phyloP scores from a whole-genome alignment of 1,140 invertebrate species.

The Acromyrmex charruanus region DNA sequence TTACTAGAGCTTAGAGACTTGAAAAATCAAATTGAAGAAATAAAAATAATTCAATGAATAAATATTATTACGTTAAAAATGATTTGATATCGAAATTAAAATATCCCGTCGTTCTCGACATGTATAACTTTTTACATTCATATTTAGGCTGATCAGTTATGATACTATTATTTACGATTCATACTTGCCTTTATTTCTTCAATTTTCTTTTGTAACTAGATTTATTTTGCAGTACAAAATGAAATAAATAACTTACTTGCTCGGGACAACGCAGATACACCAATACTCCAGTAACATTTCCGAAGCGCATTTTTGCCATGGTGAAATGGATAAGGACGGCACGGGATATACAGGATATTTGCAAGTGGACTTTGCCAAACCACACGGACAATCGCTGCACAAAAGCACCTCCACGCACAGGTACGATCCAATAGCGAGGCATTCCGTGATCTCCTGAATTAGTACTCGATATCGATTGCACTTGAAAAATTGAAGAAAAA shows the following conservation, averaged over 20 bases:
- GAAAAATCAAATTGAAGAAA: conserved; percentile 9
- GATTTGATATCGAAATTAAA: background rate
- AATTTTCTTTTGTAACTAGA: background rate
- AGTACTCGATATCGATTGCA: conserved; percentile 87
- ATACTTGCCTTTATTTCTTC: background rate
- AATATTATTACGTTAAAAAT: background rate
- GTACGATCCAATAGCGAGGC: conserved; percentile 87
- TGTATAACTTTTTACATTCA: background rate
- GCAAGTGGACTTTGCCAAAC: conserved; percentile 86
- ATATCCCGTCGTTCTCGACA: background rate
- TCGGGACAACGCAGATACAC: conserved; percentile 89
- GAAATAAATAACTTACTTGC: conserved; percentile 87
- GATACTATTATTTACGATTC: background rate
- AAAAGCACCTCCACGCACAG: conserved; percentile 92
- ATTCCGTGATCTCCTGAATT: conserved; percentile 86
- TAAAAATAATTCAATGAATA: background rate
- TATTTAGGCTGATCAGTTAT: background rate
- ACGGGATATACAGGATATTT: conserved; percentile 82
- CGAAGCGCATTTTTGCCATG: conserved; percentile 82
- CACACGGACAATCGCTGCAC: conserved; percentile 90
- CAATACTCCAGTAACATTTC: conserved; percentile 91
- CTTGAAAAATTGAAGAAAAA: conserved; percentile 74
- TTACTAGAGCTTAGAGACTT: background rate
- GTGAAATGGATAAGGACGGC: conserved; percentile 78
- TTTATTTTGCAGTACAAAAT: background rate